Base-by-base conservation (phyloP, 2,888 invertebrate species). In the Metacarcinus magister region DNA sequence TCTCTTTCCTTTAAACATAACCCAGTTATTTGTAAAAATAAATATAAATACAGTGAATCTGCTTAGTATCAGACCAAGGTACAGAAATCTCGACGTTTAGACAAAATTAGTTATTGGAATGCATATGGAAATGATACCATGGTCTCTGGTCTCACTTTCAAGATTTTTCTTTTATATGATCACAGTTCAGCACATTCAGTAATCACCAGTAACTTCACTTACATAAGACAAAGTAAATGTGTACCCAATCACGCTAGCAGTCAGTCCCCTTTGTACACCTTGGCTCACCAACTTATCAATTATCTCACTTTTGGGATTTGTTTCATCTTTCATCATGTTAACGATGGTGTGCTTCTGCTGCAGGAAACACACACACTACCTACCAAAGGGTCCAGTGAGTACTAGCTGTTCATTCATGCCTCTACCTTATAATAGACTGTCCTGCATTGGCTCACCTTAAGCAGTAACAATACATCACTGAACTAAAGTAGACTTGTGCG, bases 81-180 rank as follows among this genome's bases (percentile, higher is more conserved):
- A 87, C 87, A 87, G 28, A 32, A 87, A 87, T 87, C 60, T 10
- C 23, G 39, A 39, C 87, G 39, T 39, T 39, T 2, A 54, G 87
- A 39, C 39, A 39, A 87, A n/a, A 87, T 39, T 87, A 87, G 10
- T 87, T 87, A 39, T 39, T 87, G 87, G 82, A 75, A 75, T 75
- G 75, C 75, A 75, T 28, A 28, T 39, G 2, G 32, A 39, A 87
- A 32, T 87, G 32, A 28, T 32, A 87, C 87, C 87, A 87, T 87
- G 87, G 16, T 39, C 87, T 87, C 87, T 28, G 28, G 16, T 39
- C 39, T 87, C 39, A 39, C 32, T 39, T 39, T 87, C 13, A 32
- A 13, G 10, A 39, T 87, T 39, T 13, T 87, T 87, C n/a, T 75
- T 87, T 87, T 87, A 87, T 39, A 87, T 39, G 32, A 87, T 39